Percentiles rank a stretch among this genome's conserved stretches.
Conservation (phyloP, 2,113 vertebrate species). For the Aythya baeri region DNA sequence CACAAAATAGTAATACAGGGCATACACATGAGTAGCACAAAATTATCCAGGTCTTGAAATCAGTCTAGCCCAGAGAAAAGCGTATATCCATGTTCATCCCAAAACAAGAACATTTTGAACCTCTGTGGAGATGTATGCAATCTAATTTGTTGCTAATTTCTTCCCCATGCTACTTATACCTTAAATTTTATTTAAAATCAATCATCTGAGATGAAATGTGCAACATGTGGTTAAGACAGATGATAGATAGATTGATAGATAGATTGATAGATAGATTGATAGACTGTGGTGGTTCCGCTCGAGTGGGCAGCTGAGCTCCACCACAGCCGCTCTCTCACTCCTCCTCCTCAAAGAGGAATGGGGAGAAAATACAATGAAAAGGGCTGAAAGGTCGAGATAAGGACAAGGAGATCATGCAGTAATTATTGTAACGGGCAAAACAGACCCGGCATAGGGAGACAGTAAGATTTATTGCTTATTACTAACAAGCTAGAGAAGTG, state of each 20-base stretch:
- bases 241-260: background rate
- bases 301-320: no score
- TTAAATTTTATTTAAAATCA: background rate
- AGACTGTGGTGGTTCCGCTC: background rate
- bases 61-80: background rate
- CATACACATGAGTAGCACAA: background rate
- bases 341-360: no score
- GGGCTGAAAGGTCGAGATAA: no score
- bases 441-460: no score
- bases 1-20: background rate
- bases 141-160: background rate
- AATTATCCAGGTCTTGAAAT: background rate
- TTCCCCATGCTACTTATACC: background rate
- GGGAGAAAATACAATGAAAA: no score
- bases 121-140: background rate
- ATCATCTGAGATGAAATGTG: background rate
- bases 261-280: background rate
- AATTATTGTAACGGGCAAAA: no score
- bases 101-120: background rate
- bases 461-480: no score
- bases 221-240: background rate
- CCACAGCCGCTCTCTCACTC: no score
- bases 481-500: no score
- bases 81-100: background rate
- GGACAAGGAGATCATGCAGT: no score